Base-by-base conservation (phyloP, 2,888 invertebrate genomes). In the Polydesmus complanatus region DNA sequence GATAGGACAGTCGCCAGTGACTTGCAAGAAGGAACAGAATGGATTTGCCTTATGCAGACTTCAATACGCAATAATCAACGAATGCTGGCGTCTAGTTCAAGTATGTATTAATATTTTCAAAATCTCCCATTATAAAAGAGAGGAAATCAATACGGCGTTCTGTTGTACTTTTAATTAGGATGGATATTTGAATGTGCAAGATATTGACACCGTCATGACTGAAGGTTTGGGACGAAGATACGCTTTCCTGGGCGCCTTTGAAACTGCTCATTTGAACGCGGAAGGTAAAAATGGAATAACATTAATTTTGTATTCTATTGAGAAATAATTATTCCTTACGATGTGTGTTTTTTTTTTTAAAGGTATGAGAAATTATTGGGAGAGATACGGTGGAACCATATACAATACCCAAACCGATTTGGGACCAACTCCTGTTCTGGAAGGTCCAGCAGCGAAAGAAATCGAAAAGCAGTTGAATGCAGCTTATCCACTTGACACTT, bases 161-260 rank as follows among this genome's bases (percentile, higher is more conserved):
- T 57, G 54, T 26, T 8, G 14, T 37, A 37, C 5, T 14, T 37
- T 37, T 37, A 62, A 64, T 18, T 62, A 84, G 62, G 86, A 85
- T 65, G 88, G 86, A 22, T 79, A 95, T n/a, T 78, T 96, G 19
- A 81, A 83, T 70, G 91, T 88, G 0, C 82, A 85, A 68, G 96
- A 96, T 71, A 79, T 94, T 2, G 96, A 97, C 70, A 86, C 85
- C 68, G 92, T 95, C 0, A 94, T 95, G 82, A 88, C 88, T 0
- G 88, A 91, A 71, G 96, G 96, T 11, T 80, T 97, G 49, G 96
- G 95, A 14, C 87, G 90, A 81, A 81, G 96, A 56, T 97, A 96
- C 72, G 95, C 95, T 5, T 96, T 96, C 76, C 79, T 95, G 63
- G 97, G 97, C 2, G 87, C 93, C 0, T 76, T 95, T 65, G 94